Conservation (phyloP, 2,888 invertebrate genomes). For the Trilocha varians region DNA sequence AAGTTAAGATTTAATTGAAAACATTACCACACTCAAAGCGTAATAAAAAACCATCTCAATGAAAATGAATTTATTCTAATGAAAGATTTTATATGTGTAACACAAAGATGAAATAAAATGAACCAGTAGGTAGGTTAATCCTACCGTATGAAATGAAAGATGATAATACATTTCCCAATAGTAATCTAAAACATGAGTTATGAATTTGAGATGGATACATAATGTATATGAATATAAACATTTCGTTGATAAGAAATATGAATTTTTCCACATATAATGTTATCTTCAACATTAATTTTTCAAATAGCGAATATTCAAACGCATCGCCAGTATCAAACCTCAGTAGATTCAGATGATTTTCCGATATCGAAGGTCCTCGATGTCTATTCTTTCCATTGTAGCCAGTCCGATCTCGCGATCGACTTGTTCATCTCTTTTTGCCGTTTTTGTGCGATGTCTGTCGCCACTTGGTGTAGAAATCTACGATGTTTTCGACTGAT, state of each 20-base stretch:
- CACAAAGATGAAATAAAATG: neutral
- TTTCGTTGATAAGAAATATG: neutral
- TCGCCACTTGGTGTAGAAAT: conserved; percentile 90
- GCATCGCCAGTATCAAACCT: conserved; percentile 10
- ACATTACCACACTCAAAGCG: too few relatives aligned
- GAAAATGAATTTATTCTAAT: neutral
- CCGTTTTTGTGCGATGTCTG: conserved; percentile 71
- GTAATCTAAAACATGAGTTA: neutral
- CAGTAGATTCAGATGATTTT: conserved; percentile 12
- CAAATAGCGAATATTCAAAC: neutral
- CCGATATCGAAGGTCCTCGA: conserved; percentile 26
- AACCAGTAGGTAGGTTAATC: neutral
- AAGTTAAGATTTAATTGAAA: too few relatives aligned
- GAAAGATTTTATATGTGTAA: conserved; percentile 1
- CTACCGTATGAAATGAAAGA: neutral
- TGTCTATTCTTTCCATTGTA: conserved; percentile 32
- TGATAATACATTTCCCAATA: neutral
- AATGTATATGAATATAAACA: neutral
- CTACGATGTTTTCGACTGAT: conserved; percentile 84
- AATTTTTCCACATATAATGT: neutral
- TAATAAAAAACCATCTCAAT: conserved; percentile 3
- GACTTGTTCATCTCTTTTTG: conserved; percentile 59
- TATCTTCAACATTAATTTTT: neutral
- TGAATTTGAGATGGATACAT: neutral
- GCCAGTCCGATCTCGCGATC: conserved; percentile 31